Base-by-base conservation (phyloP, 1,140 invertebrate species). In the Leptinotarsa undecemlineata region DNA sequence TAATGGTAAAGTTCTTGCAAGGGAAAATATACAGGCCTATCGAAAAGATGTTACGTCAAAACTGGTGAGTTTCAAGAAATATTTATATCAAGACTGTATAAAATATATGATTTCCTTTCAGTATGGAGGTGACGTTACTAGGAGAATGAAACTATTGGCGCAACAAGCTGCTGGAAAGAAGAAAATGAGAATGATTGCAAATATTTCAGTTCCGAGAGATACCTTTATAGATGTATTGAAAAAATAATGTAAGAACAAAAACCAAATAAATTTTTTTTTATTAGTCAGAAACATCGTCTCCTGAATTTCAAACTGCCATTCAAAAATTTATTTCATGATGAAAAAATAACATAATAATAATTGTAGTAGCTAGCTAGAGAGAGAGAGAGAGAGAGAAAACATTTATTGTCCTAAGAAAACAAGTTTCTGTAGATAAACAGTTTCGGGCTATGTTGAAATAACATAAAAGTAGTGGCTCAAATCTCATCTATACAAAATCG, bases 211-310 rank as follows among this genome's bases (percentile, higher is more conserved):
- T 76, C 96, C 96, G 8, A 90, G 95, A 86, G 93, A 99, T 82
- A 96, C 95, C 14, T 99, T 99, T 86, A 96, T 99, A 77, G 92
- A 96, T 86, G 91, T 98, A 74, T 85, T 99, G 4, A 96, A 96
- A 85, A 91, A 89, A 88, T 94, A 89, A 87, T 51, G 23, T 71
- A 11, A 14, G 33, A 48, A 69, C 19, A 11, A 57, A 48, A 69
- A 19, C 8, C 14, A 48, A 69, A 69, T 69, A 48, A 67, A 17
- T 67, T 67, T 42, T 42, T 33, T 11, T 42, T 42, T 11, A 42
- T 11, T 11, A 42, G 8, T 42, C 33, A 42, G 33, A 42, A 42
- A 2, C 33, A 42, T 42, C 33, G 8, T 42, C 33, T 42, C 33
- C 33, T 42, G 33, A 42, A 42, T 42, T 42, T 42, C 33, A 42